phyloP scores from a whole-genome alignment of 2,888 invertebrate species.

The Chrysodeixis includens region DNA sequence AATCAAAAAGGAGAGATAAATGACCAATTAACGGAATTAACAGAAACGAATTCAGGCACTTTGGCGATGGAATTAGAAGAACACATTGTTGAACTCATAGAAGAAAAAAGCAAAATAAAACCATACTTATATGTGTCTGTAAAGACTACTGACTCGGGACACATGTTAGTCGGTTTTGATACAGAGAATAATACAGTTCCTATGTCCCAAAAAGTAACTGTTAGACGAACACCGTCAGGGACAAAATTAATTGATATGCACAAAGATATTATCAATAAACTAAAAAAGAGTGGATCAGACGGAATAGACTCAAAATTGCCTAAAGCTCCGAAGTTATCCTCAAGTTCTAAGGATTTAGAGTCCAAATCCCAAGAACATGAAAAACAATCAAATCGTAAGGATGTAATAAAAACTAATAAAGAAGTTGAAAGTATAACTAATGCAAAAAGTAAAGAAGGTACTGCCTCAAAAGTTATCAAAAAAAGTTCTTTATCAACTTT shows the following conservation, averaged over 20 bases:
- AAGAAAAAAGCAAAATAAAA: conserved; percentile 57
- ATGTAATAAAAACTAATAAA: not conserved
- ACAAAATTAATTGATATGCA: conserved; percentile 57
- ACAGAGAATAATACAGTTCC: conserved; percentile 33
- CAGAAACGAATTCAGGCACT: conserved; percentile 61
- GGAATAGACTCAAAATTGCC: not conserved
- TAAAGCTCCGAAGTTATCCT: conserved; percentile 12
- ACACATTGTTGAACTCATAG: conserved; percentile 61
- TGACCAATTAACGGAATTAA: conserved; percentile 52
- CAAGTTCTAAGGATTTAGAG: not conserved
- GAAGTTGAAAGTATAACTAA: not conserved
- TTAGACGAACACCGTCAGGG: conserved; percentile 61
- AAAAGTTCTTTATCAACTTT: not conserved
- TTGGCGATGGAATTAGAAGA: conserved; percentile 67
- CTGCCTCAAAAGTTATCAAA: not conserved
- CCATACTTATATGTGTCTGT: conserved; percentile 54
- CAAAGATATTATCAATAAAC: conserved; percentile 48
- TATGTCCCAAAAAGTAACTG: conserved; percentile 41
- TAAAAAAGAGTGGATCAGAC: conserved; percentile 30
- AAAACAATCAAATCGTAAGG: not conserved
- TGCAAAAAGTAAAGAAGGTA: not conserved
- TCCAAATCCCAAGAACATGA: not conserved
- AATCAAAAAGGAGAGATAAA: conserved; percentile 34
- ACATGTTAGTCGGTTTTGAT: conserved; percentile 60
- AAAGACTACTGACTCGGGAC: conserved; percentile 61